Evolutionary conservation across 2,113 vertebrate species (phyloP).

Genomic region (Oxyura jamaicensis): DNA sequence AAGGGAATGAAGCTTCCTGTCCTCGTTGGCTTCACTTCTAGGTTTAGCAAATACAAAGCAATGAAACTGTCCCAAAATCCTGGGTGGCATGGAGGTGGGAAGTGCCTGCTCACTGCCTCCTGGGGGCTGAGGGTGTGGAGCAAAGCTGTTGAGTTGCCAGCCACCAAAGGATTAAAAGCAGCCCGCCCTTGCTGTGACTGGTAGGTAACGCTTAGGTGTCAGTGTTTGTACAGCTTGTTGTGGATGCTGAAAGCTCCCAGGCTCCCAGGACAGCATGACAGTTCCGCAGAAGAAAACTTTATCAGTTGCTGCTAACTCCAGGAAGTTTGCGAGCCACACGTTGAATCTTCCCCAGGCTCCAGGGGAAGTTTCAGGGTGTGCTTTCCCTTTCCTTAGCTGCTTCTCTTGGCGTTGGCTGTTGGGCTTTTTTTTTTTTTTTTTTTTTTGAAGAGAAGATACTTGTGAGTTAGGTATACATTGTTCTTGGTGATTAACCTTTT

Average conservation of each 20-base stretch:
- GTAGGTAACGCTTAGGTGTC: background rate
- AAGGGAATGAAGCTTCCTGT: background rate
- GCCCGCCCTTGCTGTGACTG: accelerated
- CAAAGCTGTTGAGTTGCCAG: background rate
- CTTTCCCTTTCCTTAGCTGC: background rate
- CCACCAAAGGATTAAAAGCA: background rate
- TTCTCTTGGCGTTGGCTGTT: background rate
- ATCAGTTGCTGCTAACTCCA: background rate
- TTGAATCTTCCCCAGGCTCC: background rate
- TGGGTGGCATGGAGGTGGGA: background rate
- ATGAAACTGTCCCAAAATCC: background rate
- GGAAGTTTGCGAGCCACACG: background rate
- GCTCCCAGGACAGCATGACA: background rate
- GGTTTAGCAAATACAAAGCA: background rate
- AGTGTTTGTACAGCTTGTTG: background rate
- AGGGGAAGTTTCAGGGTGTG: background rate
- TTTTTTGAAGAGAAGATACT: background rate
- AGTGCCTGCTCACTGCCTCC: background rate
- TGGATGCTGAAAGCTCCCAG: background rate
- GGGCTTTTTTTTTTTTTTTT: background rate
- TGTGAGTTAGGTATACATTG: background rate
- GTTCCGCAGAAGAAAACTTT: background rate
- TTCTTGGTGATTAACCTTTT: background rate
- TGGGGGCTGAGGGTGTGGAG: background rate
- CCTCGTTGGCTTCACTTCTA: background rate